Conservation (phyloP, 2,797 vertebrate species). For the Cynodonichthys magdalenae region DNA sequence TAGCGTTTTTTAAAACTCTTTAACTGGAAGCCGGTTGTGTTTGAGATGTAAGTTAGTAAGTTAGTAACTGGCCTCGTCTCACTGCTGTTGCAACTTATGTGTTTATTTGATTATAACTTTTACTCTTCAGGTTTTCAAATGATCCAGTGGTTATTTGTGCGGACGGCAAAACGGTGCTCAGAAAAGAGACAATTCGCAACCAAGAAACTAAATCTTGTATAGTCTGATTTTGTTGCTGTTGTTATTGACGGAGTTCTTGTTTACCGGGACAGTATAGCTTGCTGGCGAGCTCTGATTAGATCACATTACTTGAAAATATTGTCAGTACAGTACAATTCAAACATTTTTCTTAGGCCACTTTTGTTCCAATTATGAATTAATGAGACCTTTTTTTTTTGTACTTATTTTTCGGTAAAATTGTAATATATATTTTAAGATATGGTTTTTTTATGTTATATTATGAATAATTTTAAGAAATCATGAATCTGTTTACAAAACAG, state of each 20-base stretch:
- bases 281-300: constrained; percentile 64
- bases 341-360: constrained; percentile 5
- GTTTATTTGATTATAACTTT: constrained; percentile 15
- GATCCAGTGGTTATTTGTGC: constrained; percentile 19
- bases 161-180: constrained; percentile 26
- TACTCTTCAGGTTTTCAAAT: constrained; percentile 1
- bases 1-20: background rate
- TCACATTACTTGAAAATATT: constrained; percentile 5
- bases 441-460: constrained; percentile 5
- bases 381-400: background rate
- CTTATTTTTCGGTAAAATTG: constrained; percentile 1
- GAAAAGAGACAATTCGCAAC: constrained; percentile 4
- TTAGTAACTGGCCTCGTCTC: constrained; percentile 4
- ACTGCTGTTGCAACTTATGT: constrained; percentile 14
- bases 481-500: background rate
- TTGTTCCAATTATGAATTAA: background rate
- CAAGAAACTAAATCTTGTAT: background rate
- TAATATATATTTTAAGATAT: too few relatives aligned
- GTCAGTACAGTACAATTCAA: constrained; percentile 1
- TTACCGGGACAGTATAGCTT: constrained; percentile 45
- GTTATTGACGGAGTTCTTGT: background rate
- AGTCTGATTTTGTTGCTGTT: constrained; percentile 15
- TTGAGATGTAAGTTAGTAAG: background rate
- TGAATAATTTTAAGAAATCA: constrained; percentile 17
- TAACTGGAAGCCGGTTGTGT: background rate